Evolutionary conservation across 2,113 vertebrate species (phyloP), one percentile per base, ranked within the genome.

Genomic region (Engystomops pustulosus): DNA sequence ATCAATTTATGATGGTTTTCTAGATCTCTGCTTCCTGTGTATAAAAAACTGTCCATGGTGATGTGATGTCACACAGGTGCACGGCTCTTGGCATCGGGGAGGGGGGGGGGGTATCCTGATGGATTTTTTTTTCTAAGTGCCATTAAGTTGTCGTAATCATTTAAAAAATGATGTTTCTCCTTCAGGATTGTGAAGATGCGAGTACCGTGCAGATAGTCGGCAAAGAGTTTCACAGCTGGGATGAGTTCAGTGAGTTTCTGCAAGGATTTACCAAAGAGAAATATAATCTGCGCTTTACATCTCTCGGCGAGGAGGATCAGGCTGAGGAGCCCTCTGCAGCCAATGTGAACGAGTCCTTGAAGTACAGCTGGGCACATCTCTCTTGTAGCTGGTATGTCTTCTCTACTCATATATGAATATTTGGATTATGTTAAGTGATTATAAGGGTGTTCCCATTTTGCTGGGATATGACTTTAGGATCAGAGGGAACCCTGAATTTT

Each of bases 321-420:
- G 25, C 27, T 30, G 62, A 85, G 41, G 67, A 20, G 53, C 34
- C 38, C 27, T 1, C 17, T 14, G 10, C 15, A 45, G 17, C 47
- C 14, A 11, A 58, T 1, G 20, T 30, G 14, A 41, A 32, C 23
- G 17, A 27, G 27, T 30, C 49, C 5, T 47, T 85, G 47, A 85
- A 85, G 45, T 85, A 79, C 65, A 79, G 83, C 74, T 85, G 83
- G 83, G 83, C 58, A 18, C 83, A 85, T 20, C 83, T 85, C 8
- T 70, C 18, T 4, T 85, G 83, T 20, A 70, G 17, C 60, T 58
- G 75, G 82, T 84, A 67, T 78, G 82, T 14, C 34, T n/a, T 14
- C 25, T 6, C 0, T 36, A 17, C 20, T 41, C 0, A 12, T 20
- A 1, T 69, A 38, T 41, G 38, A 41, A 41, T 41, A 8, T 41